Conservation (phyloP, 2,888 invertebrate species). For the Octodonta nipae region DNA sequence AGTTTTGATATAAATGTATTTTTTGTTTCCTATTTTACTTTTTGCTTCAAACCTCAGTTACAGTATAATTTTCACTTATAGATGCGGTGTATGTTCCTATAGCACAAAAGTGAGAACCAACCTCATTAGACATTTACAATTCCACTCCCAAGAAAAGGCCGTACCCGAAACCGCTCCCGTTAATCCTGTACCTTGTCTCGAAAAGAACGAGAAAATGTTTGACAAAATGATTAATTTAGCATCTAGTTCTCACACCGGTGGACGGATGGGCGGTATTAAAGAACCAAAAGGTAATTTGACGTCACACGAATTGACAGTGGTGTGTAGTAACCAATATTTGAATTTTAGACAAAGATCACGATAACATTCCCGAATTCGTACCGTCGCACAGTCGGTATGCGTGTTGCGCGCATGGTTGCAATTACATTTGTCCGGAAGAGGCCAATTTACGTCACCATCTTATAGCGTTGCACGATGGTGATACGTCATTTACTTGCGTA, state of each 20-base stretch:
- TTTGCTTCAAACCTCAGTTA: too few relatives aligned
- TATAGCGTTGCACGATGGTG: slow-evolving; percentile 53
- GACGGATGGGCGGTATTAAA: slow-evolving; percentile 31
- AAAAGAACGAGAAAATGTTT: slow-evolving; percentile 65
- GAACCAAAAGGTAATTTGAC: slow-evolving; percentile 15
- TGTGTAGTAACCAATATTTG: not conserved
- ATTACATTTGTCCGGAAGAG: slow-evolving; percentile 58
- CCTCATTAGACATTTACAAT: slow-evolving; percentile 54
- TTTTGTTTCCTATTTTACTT: not conserved
- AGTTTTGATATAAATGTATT: not conserved
- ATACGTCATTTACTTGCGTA: slow-evolving; percentile 42
- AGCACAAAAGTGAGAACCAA: slow-evolving; percentile 53
- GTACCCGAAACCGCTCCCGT: slow-evolving; percentile 58
- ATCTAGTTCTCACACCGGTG: slow-evolving; percentile 43
- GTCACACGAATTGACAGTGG: not conserved
- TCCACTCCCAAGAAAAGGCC: slow-evolving; percentile 46
- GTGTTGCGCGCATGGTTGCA: slow-evolving; percentile 58
- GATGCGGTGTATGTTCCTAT: slow-evolving; percentile 48
- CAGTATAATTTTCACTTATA: too few relatives aligned
- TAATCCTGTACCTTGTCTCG: slow-evolving; percentile 69
- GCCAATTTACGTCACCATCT: slow-evolving; percentile 59
- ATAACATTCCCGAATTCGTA: slow-evolving; percentile 21
- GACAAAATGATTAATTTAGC: slow-evolving; percentile 77
- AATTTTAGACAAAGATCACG: slow-evolving; percentile 14
- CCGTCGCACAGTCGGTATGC: slow-evolving; percentile 40